Evolutionary conservation across 2,888 invertebrate species (phyloP).

Genomic region (Dicyrtoma fusca): DNA sequence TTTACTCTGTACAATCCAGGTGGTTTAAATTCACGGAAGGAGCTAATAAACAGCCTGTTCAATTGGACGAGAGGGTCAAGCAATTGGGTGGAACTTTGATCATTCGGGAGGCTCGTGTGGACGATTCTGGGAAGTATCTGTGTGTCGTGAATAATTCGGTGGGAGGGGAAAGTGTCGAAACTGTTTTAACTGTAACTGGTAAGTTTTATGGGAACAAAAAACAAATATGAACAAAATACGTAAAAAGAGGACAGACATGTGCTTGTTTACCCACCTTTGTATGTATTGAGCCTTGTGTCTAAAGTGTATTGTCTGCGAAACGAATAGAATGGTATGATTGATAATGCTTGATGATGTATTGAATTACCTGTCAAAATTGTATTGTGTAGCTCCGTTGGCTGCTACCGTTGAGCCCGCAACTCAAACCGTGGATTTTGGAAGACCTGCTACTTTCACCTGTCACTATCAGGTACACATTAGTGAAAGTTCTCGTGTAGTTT

Average conservation of each 20-base stretch:
- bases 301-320: too few relatives aligned
- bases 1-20: slow-evolving; percentile 67
- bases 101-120: slow-evolving; percentile 85
- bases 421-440: slow-evolving; percentile 91
- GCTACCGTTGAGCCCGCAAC: slow-evolving; percentile 86
- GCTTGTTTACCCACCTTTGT: too few relatives aligned
- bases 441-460: slow-evolving; percentile 89
- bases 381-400: slow-evolving; percentile 73
- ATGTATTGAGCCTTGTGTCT: too few relatives aligned
- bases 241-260: too few relatives aligned
- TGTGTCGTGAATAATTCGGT: slow-evolving; percentile 95
- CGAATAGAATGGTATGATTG: neutral
- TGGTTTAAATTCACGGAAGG: slow-evolving; percentile 94
- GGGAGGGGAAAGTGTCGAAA: slow-evolving; percentile 88
- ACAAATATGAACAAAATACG: too few relatives aligned
- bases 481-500: neutral
- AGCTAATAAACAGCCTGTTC: slow-evolving; percentile 84
- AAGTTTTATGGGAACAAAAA: slow-evolving; percentile 25
- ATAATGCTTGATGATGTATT: neutral
- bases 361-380: slow-evolving; percentile 1
- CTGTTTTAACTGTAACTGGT: slow-evolving; percentile 84
- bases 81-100: slow-evolving; percentile 93
- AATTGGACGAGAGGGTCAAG: slow-evolving; percentile 82
- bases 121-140: slow-evolving; percentile 91
- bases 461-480: slow-evolving; percentile 62